phyloP scores from a whole-genome alignment of 1,140 invertebrate species.

The Lucilia sericata region DNA sequence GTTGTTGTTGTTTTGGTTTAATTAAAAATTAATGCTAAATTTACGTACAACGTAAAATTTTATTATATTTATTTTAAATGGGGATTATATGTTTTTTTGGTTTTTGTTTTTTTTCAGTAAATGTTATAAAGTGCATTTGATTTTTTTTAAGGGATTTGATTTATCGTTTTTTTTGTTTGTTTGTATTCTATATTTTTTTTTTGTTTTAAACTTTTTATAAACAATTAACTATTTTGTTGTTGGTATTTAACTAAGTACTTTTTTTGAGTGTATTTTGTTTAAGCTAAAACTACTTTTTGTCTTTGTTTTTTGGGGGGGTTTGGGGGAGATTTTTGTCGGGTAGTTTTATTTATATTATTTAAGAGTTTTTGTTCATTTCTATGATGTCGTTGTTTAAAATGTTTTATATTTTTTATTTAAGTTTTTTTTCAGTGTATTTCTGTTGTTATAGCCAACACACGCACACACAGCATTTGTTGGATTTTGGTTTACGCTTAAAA shows the following conservation, averaged over 20 bases:
- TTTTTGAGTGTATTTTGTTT: conserved; percentile 35
- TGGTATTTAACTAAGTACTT: conserved; percentile 25
- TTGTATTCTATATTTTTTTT: conserved; percentile 27
- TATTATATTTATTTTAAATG: neutral
- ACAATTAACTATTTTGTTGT: neutral
- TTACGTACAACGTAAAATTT: conserved; percentile 17
- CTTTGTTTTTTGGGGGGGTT: neutral
- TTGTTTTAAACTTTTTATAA: neutral
- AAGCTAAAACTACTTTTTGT: conserved; percentile 36
- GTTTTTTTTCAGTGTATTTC: neutral
- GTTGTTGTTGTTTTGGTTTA: neutral
- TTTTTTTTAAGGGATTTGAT: conserved; percentile 11
- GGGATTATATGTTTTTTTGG: conserved; percentile 9
- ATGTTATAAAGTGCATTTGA: neutral
- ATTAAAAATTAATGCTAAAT: neutral
- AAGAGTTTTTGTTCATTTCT: conserved; percentile 41
- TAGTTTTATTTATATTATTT: conserved; percentile 13
- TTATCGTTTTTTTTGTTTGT: neutral
- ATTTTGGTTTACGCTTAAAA: neutral
- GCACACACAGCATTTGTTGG: conserved; percentile 16
- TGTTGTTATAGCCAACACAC: neutral
- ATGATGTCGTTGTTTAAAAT: conserved; percentile 38
- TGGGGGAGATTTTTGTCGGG: neutral
- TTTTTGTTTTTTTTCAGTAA: neutral
- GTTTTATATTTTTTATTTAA: neutral